Evolutionary conservation across 1,140 invertebrate genomes (phyloP).

Genomic region (Heliconius himera): DNA sequence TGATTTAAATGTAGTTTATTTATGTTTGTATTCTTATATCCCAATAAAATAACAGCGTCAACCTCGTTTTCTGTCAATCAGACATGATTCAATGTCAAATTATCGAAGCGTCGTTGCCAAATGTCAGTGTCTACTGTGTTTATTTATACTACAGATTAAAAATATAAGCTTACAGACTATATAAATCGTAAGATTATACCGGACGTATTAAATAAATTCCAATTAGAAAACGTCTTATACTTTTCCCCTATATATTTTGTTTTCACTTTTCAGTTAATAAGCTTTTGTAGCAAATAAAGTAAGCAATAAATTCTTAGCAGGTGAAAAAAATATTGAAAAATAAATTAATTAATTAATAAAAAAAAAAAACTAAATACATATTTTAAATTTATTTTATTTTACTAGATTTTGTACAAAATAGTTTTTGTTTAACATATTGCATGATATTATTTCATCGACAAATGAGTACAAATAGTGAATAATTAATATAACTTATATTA

Average conservation of each 20-base stretch:
- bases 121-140: background rate
- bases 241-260: too few relatives aligned
- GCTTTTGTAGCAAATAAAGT: too few relatives aligned
- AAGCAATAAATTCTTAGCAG: too few relatives aligned
- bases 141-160: background rate
- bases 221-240: too few relatives aligned
- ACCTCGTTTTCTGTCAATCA: background rate
- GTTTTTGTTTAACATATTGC: background rate
- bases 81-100: background rate
- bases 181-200: too few relatives aligned
- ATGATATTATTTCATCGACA: background rate
- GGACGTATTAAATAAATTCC: too few relatives aligned
- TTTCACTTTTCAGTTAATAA: too few relatives aligned
- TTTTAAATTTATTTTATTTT: background rate
- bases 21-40: background rate
- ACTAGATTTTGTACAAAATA: slow-evolving; percentile 14
- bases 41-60: background rate
- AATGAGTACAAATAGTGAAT: background rate
- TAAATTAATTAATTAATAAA: background rate
- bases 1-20: background rate
- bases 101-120: background rate
- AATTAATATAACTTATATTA: background rate
- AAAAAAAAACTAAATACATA: background rate
- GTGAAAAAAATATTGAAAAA: background rate
- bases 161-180: background rate